A percentile compares a stretch with the other conserved stretches of the same genome.
These are phyloP conservation scores for Enteromius unitaeniatus DNA, from an alignment of 2,797 vertebrate genomes.

Conservation along the genomic window DNA sequence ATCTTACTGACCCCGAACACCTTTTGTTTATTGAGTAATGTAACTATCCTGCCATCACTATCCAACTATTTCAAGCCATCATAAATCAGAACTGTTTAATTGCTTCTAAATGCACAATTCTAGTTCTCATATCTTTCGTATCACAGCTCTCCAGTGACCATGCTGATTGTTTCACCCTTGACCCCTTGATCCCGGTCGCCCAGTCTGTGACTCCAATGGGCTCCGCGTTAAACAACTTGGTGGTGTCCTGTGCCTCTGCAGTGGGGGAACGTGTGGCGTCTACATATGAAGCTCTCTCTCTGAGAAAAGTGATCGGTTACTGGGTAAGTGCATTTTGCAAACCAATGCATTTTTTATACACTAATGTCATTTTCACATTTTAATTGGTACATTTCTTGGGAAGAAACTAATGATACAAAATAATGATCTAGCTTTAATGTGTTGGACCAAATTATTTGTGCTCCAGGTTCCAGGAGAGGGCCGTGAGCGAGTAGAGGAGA, in stretches of 20 bases:
- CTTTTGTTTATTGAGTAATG: too few relatives aligned
- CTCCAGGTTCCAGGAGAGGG: conserved; percentile 59
- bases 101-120: conserved; percentile 6
- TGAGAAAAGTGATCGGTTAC: conserved; percentile 95
- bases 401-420: neutral
- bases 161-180: conserved; percentile 67
- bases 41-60: neutral
- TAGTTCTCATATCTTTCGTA: neutral
- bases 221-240: conserved; percentile 90
- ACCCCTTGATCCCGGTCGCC: conserved; percentile 70
- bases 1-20: neutral
- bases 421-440: neutral
- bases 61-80: neutral
- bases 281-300: conserved; percentile 92
- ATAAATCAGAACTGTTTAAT: neutral
- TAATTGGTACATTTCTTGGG: neutral
- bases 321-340: conserved; percentile 64
- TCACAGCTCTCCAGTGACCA: conserved; percentile 70
- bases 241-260: conserved; percentile 92
- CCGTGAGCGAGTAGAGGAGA: conserved; percentile 75
- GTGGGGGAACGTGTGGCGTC: conserved; percentile 93
- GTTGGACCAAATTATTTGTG: conserved; percentile 1
- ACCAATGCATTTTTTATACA: neutral
- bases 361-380: neutral
- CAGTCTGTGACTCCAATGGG: conserved; percentile 75